These are phyloP conservation scores for Thera britannica DNA, from an alignment of 2,888 invertebrate species.

Conservation along the genomic window DNA sequence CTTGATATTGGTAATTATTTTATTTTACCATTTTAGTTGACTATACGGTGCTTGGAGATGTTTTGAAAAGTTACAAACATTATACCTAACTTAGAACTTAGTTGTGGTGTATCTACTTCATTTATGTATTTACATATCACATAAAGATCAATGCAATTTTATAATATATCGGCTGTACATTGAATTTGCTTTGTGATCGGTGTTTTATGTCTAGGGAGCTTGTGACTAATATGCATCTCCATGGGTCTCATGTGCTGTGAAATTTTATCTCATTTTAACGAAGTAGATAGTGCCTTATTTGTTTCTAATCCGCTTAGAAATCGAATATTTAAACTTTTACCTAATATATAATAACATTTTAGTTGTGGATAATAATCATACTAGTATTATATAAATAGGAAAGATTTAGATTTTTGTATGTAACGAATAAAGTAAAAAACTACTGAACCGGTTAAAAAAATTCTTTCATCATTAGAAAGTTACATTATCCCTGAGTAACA, in stretches of 20 bases:
- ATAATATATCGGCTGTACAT: constrained; percentile 57
- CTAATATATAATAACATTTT: constrained; percentile 3
- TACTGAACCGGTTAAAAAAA: too few relatives aligned
- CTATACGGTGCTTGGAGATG: constrained; percentile 60
- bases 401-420: too few relatives aligned
- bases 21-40: constrained; percentile 40
- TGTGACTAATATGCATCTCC: constrained; percentile 55
- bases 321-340: constrained; percentile 4
- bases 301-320: constrained; percentile 36
- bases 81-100: constrained; percentile 47
- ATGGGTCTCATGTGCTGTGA: constrained; percentile 54
- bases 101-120: constrained; percentile 56
- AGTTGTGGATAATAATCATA: not conserved
- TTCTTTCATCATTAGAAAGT: too few relatives aligned
- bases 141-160: constrained; percentile 52
- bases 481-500: too few relatives aligned
- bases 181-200: constrained; percentile 53
- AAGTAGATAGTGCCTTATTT: constrained; percentile 73
- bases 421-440: too few relatives aligned
- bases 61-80: constrained; percentile 52
- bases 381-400: too few relatives aligned
- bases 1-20: not conserved
- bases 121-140: constrained; percentile 68
- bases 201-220: constrained; percentile 51
- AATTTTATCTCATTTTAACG: constrained; percentile 41